Percentiles rank a stretch among this genome's conserved stretches.
These are phyloP conservation scores for Phocoena phocoena DNA, from an alignment of 2,113 vertebrate genomes.

Conservation along the genomic window DNA sequence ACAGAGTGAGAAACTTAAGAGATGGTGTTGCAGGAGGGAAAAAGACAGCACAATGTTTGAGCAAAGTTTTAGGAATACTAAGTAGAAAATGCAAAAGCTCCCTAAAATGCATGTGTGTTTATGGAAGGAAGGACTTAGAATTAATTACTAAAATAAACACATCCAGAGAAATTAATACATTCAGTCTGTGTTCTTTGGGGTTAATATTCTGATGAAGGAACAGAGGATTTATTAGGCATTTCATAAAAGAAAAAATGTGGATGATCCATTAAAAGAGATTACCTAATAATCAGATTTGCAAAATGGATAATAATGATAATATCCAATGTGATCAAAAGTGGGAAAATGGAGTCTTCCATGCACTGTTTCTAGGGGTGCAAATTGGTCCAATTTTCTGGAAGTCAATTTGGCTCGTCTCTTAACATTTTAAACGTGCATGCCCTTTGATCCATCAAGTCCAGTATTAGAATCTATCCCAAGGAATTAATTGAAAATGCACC, in stretches of 20 bases:
- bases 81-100: conserved; percentile 9
- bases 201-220: not conserved
- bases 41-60: not conserved
- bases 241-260: conserved; percentile 11
- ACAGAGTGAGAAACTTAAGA: not conserved
- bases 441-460: not conserved
- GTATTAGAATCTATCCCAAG: not conserved
- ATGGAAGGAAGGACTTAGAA: not conserved
- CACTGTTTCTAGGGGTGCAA: not conserved
- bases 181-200: not conserved
- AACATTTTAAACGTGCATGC: not conserved
- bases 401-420: conserved; percentile 2
- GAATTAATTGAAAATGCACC: not conserved
- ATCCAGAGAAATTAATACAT: not conserved
- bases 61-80: not conserved
- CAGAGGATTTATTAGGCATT: not conserved
- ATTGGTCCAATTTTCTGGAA: conserved; percentile 29
- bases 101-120: not conserved
- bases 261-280: conserved; percentile 7
- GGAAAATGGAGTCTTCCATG: not conserved
- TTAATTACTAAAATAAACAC: not conserved
- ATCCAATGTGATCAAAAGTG: not conserved
- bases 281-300: not conserved
- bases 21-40: not conserved
- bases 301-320: conserved; percentile 20